Percentiles rank a stretch among this genome's conserved stretches.
phyloP scores from a whole-genome alignment of 2,113 vertebrate species.

The Agapornis roseicollis region DNA sequence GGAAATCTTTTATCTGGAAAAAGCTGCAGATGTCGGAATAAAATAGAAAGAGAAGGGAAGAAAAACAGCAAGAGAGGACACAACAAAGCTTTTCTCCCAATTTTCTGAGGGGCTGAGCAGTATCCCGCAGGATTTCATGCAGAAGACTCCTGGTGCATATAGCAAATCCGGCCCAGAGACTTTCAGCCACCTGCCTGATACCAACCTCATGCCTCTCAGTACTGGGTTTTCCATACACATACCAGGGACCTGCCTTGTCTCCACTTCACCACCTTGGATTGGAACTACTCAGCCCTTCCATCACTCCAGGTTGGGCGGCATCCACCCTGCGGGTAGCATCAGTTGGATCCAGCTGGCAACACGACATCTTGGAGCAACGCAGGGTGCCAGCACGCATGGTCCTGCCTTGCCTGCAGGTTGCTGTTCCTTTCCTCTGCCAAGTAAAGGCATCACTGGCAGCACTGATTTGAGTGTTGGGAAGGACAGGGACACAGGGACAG shows the following conservation, averaged over 20 bases:
- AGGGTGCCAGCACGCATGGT: neutral
- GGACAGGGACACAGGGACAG: neutral
- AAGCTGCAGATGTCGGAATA: neutral
- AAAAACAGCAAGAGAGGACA: neutral
- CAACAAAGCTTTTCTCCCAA: neutral
- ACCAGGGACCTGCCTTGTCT: neutral
- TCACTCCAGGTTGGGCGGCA: neutral
- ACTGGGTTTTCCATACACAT: fast-evolving
- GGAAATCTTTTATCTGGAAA: neutral
- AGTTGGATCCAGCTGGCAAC: neutral
- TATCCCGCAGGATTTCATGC: neutral
- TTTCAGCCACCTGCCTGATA: neutral
- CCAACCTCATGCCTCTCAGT: neutral
- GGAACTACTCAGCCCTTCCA: fast-evolving
- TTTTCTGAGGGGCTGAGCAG: neutral
- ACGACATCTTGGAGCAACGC: neutral
- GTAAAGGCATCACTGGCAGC: neutral
- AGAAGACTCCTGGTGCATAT: fast-evolving
- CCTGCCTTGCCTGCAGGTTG: neutral
- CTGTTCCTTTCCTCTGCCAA: neutral
- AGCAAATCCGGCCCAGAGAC: neutral
- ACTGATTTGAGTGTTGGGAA: neutral
- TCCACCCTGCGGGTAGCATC: neutral
- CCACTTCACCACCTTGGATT: neutral
- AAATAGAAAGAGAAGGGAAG: neutral